phyloP scores from a whole-genome alignment of 1,140 invertebrate species.

The Ptiloglossa arizonensis region DNA sequence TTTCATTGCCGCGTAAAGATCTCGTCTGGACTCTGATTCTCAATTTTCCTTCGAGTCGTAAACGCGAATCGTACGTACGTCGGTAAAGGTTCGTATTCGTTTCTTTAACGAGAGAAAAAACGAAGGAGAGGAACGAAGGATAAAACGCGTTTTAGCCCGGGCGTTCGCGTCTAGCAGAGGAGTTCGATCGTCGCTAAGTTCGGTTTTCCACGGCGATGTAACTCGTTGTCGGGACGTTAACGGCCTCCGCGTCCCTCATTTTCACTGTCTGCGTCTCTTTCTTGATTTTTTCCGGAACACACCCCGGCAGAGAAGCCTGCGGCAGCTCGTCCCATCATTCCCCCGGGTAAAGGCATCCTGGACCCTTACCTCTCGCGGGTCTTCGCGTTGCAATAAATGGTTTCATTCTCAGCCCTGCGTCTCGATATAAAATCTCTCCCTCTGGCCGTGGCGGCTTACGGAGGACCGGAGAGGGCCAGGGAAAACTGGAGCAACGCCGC shows the following conservation, averaged over 20 bases:
- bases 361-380: slow-evolving; percentile 63
- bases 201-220: slow-evolving; percentile 49
- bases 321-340: slow-evolving; percentile 58
- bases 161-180: not conserved
- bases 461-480: slow-evolving; percentile 12
- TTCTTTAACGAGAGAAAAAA: too few relatives aligned
- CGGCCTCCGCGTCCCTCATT: slow-evolving; percentile 55
- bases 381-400: slow-evolving; percentile 71
- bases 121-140: not conserved
- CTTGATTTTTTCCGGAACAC: slow-evolving; percentile 59
- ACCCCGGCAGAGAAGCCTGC: slow-evolving; percentile 30
- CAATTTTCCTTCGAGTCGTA: too few relatives aligned
- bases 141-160: not conserved
- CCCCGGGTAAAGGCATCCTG: slow-evolving; percentile 58
- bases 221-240: slow-evolving; percentile 51
- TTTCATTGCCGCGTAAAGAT: too few relatives aligned
- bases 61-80: too few relatives aligned
- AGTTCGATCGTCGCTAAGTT: not conserved
- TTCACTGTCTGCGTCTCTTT: slow-evolving; percentile 49
- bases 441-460: slow-evolving; percentile 26
- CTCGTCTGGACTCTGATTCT: too few relatives aligned
- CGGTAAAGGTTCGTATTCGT: too few relatives aligned
- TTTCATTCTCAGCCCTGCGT: slow-evolving; percentile 71
- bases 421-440: slow-evolving; percentile 68
- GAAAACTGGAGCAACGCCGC: slow-evolving; percentile 61